Evolutionary conservation across 2,888 invertebrate species (phyloP).

Genomic region (Amiota communis): DNA sequence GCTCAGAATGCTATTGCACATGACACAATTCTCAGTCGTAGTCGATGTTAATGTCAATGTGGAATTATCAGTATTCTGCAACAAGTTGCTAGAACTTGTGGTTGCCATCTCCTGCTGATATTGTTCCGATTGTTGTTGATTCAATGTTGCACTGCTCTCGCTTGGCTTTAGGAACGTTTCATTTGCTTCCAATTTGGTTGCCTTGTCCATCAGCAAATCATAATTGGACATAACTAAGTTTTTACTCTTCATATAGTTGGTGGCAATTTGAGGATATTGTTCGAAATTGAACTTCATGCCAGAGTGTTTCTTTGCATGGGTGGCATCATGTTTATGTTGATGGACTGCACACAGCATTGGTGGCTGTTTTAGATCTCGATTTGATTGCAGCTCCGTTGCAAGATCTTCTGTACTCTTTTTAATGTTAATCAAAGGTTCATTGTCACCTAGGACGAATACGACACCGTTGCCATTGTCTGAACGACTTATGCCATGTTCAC

Average conservation of each 20-base stretch:
- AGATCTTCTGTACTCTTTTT: slow-evolving; percentile 74
- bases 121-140: slow-evolving; percentile 30
- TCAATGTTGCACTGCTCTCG: slow-evolving; percentile 51
- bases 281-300: slow-evolving; percentile 84
- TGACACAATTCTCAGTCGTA: slow-evolving; percentile 74
- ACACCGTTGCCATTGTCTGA: slow-evolving; percentile 73
- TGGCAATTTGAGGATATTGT: slow-evolving; percentile 83
- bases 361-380: slow-evolving; percentile 35
- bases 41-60: slow-evolving; percentile 35
- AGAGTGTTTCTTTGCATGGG: slow-evolving; percentile 72
- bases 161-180: slow-evolving; percentile 47
- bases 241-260: slow-evolving; percentile 84
- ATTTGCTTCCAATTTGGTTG: slow-evolving; percentile 65
- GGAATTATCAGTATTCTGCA: slow-evolving; percentile 73
- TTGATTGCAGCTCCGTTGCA: slow-evolving; percentile 41
- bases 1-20: slow-evolving; percentile 74
- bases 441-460: slow-evolving; percentile 82
- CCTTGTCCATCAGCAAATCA: slow-evolving; percentile 69
- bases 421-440: slow-evolving; percentile 80
- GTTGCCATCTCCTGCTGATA: slow-evolving; percentile 43
- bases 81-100: slow-evolving; percentile 71
- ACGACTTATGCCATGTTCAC: slow-evolving; percentile 58
- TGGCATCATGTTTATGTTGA: slow-evolving; percentile 60
- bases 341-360: slow-evolving; percentile 62
- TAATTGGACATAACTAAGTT: slow-evolving; percentile 76